Conservation (phyloP, 2,888 invertebrate species). For the Aethes cnicana region DNA sequence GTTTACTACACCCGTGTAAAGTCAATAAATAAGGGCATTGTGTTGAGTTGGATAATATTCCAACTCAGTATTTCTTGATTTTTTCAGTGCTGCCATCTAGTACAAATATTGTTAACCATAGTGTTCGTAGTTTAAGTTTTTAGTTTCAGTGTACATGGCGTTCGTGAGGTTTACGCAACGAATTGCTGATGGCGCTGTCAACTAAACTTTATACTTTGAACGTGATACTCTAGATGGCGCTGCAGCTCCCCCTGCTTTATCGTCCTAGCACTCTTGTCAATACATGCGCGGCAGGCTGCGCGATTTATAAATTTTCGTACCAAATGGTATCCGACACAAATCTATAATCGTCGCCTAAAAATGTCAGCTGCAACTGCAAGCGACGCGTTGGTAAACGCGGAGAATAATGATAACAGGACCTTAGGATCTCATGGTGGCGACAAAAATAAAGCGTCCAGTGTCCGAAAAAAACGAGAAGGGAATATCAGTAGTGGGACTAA, state of each 20-base stretch:
- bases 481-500: constrained; percentile 41
- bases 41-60: too few species aligned
- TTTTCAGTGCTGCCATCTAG: constrained; percentile 40
- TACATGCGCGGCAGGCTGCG: constrained; percentile 77
- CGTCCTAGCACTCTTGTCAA: constrained; percentile 53
- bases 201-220: not conserved
- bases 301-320: constrained; percentile 77
- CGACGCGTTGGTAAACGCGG: constrained; percentile 46
- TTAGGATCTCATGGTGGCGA: constrained; percentile 43
- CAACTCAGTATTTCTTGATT: too few species aligned
- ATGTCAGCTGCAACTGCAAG: constrained; percentile 63
- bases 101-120: not conserved
- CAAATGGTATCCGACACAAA: constrained; percentile 73
- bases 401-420: constrained; percentile 42
- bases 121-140: too few species aligned
- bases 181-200: constrained; percentile 21
- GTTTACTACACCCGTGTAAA: too few species aligned
- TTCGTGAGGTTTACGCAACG: not conserved
- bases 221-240: constrained; percentile 48
- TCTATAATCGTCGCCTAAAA: constrained; percentile 75
- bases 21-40: too few species aligned
- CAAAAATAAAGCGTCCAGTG: constrained; percentile 56
- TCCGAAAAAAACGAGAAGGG: constrained; percentile 53
- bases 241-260: constrained; percentile 47
- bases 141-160: not conserved